Evolutionary conservation across 2,113 vertebrate genomes (phyloP), one percentile per base, ranked within the genome.

Genomic region (Nanorana parkeri): DNA sequence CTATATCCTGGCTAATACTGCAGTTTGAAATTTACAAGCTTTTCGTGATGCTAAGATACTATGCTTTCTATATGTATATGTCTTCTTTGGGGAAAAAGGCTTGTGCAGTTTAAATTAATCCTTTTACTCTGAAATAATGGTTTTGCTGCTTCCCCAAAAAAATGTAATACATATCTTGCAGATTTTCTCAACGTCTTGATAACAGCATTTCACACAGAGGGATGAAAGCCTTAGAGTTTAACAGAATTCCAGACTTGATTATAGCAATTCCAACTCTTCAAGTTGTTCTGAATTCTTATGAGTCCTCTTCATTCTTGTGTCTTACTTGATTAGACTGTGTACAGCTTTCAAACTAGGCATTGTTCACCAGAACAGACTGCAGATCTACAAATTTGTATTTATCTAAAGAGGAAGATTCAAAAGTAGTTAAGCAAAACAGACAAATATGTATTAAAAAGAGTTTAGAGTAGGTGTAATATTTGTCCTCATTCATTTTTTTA

Each of bases 21-120:
- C 24, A 64, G 58, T 60, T 64, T 51, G 54, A 80, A 61, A 78
- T 68, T 16, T 47, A 69, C 5, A 58, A 29, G 19, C 24, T 69
- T 47, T 69, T 51, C 17, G 23, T 55, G 28, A 78, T 55, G 20
- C 52, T 8, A 51, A 61, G 28, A 68, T 69, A 51, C 69, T 26
- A n/a, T 28, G 41, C 41, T 47, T 47, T 47, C 5, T 36, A 36
- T 1, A 36, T n/a, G 41, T 47, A 47, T 47, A 47, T 47, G n/a
- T 58, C 67, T 55, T 23, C 29, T 71, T 69, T 69, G 55, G 54
- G 66, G 55, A 21, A 26, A 61, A 28, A 19, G 24, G 65, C 21
- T 77, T 58, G 13, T 79, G 55, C n/a, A 28, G n/a, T 69, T 24
- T 60, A 56, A 55, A 60, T 80, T 80, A 69, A 68, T 69, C 66